phyloP scores from a whole-genome alignment of 2,113 vertebrate genomes.

The Poeciliopsis occidentalis region DNA sequence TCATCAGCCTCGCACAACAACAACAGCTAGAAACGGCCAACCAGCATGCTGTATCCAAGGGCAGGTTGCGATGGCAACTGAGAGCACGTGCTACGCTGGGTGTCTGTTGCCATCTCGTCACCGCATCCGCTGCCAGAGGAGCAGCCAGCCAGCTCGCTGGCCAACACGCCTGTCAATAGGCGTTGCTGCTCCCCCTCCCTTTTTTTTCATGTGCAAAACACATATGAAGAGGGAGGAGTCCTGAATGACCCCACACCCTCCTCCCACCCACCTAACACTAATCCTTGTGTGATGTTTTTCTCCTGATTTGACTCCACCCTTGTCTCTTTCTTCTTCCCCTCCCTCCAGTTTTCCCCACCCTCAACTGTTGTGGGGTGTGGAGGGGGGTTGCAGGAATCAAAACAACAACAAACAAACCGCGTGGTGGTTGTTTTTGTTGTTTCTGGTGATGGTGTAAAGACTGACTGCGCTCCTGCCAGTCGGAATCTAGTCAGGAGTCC shows the following conservation, averaged over 20 bases:
- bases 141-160: conserved; percentile 68
- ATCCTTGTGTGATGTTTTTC: conserved; percentile 73
- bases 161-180: conserved; percentile 63
- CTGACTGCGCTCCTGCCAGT: background rate
- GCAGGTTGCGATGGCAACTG: conserved; percentile 80
- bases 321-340: conserved; percentile 26
- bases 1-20: conserved; percentile 77
- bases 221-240: conserved; percentile 49
- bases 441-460: conserved; percentile 14
- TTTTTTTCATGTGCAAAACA: conserved; percentile 16
- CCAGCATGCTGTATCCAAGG: conserved; percentile 83
- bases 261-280: conserved; percentile 29
- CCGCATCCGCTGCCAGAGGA: conserved; percentile 54
- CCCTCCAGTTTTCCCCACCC: conserved; percentile 37
- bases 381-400: conserved; percentile 17
- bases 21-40: conserved; percentile 75
- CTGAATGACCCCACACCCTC: conserved; percentile 35
- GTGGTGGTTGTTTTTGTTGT: conserved; percentile 62
- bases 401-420: conserved; percentile 72
- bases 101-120: conserved; percentile 81
- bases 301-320: conserved; percentile 63
- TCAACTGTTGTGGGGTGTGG: conserved; percentile 22
- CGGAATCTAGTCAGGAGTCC: background rate
- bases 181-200: conserved; percentile 20
- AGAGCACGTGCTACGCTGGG: conserved; percentile 70